These are phyloP conservation scores for Corythaeola cristata DNA, from an alignment of 2,113 vertebrate species.

Conservation along the genomic window DNA sequence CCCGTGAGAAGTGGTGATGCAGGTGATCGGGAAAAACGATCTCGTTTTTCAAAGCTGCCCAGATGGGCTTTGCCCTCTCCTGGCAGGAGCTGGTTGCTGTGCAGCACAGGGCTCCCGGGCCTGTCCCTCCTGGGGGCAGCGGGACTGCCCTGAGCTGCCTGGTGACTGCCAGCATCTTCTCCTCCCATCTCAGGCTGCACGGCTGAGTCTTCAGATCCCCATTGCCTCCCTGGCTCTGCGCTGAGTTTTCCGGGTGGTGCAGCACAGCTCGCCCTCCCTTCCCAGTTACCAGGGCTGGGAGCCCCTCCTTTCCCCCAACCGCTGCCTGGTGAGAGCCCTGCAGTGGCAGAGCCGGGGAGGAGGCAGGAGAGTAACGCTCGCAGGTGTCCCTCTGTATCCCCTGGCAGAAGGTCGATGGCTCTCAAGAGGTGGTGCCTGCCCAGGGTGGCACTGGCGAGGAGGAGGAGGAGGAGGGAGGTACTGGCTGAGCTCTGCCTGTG, in stretches of 20 bases:
- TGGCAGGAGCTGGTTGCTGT: neutral
- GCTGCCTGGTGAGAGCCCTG: neutral
- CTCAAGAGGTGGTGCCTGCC: neutral
- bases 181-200: neutral
- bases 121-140: neutral
- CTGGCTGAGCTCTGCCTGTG: neutral
- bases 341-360: neutral
- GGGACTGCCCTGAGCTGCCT: neutral
- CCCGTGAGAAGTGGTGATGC: neutral
- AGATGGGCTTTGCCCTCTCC: neutral
- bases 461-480: neutral
- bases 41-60: neutral
- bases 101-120: neutral
- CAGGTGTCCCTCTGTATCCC: neutral
- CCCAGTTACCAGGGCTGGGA: neutral
- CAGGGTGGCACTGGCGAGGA: neutral
- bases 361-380: neutral
- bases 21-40: neutral
- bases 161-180: neutral
- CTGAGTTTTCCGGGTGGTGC: neutral
- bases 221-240: neutral
- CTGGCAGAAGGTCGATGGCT: neutral
- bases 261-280: neutral
- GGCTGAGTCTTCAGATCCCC: neutral
- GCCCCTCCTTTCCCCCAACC: neutral